Conservation (phyloP, 2,113 vertebrate species). For the Nematolebias whitei region DNA sequence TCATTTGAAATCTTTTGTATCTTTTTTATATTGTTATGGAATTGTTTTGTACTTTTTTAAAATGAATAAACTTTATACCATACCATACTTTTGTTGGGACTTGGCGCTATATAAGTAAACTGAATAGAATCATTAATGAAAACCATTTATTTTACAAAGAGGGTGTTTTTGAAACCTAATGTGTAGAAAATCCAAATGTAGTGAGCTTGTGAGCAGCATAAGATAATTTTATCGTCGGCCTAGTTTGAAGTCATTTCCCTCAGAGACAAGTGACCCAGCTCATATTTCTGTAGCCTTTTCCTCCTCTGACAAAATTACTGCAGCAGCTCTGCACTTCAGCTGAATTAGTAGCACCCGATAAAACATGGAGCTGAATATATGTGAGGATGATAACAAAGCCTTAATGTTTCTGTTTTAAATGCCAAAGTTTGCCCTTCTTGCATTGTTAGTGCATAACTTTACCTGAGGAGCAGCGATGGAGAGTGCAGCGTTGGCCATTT, state of each 20-base stretch:
- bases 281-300: slow-evolving; percentile 38
- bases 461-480: slow-evolving; percentile 91
- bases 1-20: too few relatives aligned
- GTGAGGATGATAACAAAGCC: not conserved
- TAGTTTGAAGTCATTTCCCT: slow-evolving; percentile 67
- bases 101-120: too few relatives aligned
- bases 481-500: slow-evolving; percentile 88
- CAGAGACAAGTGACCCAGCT: slow-evolving; percentile 72
- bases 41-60: too few relatives aligned
- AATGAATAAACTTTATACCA: too few relatives aligned
- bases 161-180: not conserved
- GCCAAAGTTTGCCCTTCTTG: not conserved
- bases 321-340: not conserved
- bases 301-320: slow-evolving; percentile 32
- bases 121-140: too few relatives aligned
- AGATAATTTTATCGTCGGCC: slow-evolving; percentile 79
- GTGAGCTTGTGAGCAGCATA: slow-evolving; percentile 31
- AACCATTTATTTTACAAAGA: not conserved
- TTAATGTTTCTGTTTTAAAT: not conserved
- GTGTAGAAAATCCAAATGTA: slow-evolving; percentile 26
- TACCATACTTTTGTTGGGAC: too few relatives aligned
- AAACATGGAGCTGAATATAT: not conserved
- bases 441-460: slow-evolving; percentile 18
- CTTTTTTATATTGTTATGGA: too few relatives aligned
- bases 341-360: not conserved